Base-by-base conservation (phyloP, 2,888 invertebrate species). In the Galerucella pusilla region DNA sequence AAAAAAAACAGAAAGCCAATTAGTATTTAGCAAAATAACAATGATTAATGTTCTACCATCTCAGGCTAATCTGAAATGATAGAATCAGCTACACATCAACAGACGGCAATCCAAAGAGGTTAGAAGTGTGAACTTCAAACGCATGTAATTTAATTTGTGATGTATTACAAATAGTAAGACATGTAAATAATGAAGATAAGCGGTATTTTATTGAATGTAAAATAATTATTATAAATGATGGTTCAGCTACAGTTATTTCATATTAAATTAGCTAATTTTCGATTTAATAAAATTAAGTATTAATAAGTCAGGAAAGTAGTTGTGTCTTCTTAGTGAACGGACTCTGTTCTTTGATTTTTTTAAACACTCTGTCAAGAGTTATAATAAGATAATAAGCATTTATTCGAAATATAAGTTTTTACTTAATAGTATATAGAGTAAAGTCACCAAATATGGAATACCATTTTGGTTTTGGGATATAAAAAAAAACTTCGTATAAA, bases 181-280 rank as follows among this genome's bases (percentile, higher is more conserved):
- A 52, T 52, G n/a, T n/a, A 52, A 52, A 14, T 52, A 12, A 52
- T 52, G 52, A 52, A 52, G n/a, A 52, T n/a, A 7, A 52, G 52
- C 52, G 52, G 52, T 52, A 52, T 52, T 52, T 52, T 52, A 52
- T 52, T 52, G 52, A n/a, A 52, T n/a, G 52, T 52, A 5, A n/a
- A 52, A 52, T 52, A n/a, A 52, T 52, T n/a, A 52, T 52, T 52
- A 52, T 52, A n/a, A 52, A n/a, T n/a, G 6, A 52, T 52, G 52
- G 52, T 52, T n/a, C 7, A n/a, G 14, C n/a, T n/a, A n/a, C 52
- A 52, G 52, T 52, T 52, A 52, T 1, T 12, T 52, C n/a, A 52
- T 52, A 7, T n/a, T 52, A n/a, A 52, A 16, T n/a, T 52, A 52
- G n/a, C 52, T n/a, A 52, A 52, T 52, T 52, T n/a, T n/a, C 28